Evolutionary conservation across 2,888 invertebrate genomes (phyloP).

Genomic region (Oligia latruncula): DNA sequence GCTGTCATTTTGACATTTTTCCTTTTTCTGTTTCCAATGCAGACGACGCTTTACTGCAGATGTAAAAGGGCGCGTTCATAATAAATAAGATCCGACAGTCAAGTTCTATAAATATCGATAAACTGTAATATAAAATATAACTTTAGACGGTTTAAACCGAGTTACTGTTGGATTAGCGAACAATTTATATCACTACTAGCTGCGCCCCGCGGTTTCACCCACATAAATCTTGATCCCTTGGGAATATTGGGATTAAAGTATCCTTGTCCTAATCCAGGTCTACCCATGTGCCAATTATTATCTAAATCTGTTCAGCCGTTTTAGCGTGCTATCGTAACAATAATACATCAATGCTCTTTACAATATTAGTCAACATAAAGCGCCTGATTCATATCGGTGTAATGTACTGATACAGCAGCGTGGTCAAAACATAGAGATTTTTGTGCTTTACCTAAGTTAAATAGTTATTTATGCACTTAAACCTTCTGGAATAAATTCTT

Average conservation of each 20-base stretch:
- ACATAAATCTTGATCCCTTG: neutral
- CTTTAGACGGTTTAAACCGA: neutral
- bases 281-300: neutral
- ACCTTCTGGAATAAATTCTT: neutral
- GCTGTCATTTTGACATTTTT: neutral
- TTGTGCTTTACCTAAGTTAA: neutral
- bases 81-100: neutral
- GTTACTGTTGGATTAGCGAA: neutral
- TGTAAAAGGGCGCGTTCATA: conserved; percentile 26
- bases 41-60: conserved; percentile 36
- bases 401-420: too few species aligned
- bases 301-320: neutral
- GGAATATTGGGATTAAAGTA: neutral
- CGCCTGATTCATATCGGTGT: too few species aligned
- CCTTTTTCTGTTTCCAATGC: neutral
- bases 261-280: neutral
- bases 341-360: neutral
- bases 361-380: neutral
- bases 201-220: neutral
- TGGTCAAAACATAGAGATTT: neutral
- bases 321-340: neutral
- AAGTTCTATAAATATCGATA: conserved; percentile 2
- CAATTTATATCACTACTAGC: neutral
- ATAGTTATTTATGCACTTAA: neutral
- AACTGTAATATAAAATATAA: neutral